These are phyloP conservation scores for Anoura caudifer DNA, from an alignment of 2,113 vertebrate species.

Conservation along the genomic window DNA sequence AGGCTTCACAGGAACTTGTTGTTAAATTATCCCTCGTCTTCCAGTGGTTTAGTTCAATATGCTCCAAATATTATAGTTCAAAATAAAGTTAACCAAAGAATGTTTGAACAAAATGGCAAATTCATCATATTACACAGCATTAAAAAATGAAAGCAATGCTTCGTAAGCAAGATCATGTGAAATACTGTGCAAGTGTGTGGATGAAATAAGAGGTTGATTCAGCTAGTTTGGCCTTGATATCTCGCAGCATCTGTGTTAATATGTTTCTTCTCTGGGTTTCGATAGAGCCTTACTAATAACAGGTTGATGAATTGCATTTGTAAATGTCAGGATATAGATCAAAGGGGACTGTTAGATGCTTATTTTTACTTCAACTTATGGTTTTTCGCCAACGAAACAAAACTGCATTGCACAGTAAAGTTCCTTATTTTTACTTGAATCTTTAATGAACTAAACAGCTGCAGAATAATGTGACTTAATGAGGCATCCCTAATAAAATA, in stretches of 20 bases:
- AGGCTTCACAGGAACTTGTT: not conserved
- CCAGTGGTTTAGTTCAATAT: not conserved
- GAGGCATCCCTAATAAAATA: conserved; percentile 80
- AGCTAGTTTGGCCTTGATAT: conserved; percentile 44
- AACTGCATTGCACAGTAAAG: conserved; percentile 64
- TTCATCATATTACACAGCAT: not conserved
- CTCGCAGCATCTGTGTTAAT: conserved; percentile 42
- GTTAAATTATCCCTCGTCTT: not conserved
- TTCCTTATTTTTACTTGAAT: conserved; percentile 77
- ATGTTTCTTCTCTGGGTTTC: conserved; percentile 64
- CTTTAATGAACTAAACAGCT: conserved; percentile 79
- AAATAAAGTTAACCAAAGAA: conserved; percentile 30
- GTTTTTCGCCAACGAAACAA: conserved; percentile 74
- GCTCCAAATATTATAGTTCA: not conserved
- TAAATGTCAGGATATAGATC: conserved; percentile 75
- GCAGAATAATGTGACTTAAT: conserved; percentile 78
- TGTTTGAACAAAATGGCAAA: conserved; percentile 66
- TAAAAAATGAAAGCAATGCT: not conserved
- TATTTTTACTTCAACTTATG: conserved; percentile 67
- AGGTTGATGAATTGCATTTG: conserved; percentile 74
- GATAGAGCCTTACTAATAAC: conserved; percentile 71
- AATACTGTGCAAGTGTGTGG: conserved; percentile 34
- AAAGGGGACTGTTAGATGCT: conserved; percentile 50
- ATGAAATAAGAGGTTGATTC: conserved; percentile 26
- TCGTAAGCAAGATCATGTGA: conserved; percentile 47